Conservation (phyloP, 2,888 invertebrate species). For the Mylabris sibirica region DNA sequence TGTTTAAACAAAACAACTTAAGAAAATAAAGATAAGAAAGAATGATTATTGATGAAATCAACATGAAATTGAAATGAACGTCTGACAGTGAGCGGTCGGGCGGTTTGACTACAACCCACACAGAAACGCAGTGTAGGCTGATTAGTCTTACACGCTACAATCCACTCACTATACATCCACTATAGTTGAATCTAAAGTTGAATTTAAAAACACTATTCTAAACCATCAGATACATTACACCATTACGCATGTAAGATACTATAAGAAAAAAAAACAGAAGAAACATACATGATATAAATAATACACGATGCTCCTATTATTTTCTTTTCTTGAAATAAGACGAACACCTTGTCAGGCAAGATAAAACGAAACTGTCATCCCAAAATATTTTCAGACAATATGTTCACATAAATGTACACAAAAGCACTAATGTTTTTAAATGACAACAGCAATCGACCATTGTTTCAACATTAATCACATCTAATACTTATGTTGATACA, state of each 20-base stretch:
- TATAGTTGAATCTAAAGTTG: slow-evolving; percentile 41
- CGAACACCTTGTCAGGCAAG: slow-evolving; percentile 6
- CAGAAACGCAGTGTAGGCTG: slow-evolving; percentile 54
- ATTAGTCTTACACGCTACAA: slow-evolving; percentile 53
- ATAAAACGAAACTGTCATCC: slow-evolving; percentile 1
- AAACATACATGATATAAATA: slow-evolving; percentile 28
- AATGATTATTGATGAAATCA: slow-evolving; percentile 48
- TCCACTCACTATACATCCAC: slow-evolving; percentile 48
- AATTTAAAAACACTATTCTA: slow-evolving; percentile 34
- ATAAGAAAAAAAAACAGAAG: neutral
- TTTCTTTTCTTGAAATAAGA: slow-evolving; percentile 23
- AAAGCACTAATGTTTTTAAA: neutral
- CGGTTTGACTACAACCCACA: slow-evolving; percentile 52
- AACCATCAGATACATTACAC: slow-evolving; percentile 24
- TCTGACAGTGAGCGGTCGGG: slow-evolving; percentile 46
- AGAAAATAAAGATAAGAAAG: slow-evolving; percentile 47
- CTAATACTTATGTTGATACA: neutral
- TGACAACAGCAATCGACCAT: neutral
- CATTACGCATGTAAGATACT: neutral
- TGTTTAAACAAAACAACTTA: slow-evolving; percentile 37
- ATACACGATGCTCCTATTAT: slow-evolving; percentile 16
- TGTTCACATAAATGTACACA: neutral
- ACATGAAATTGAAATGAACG: slow-evolving; percentile 46
- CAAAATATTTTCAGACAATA: neutral
- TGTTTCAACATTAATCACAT: neutral